These are phyloP conservation scores for Zaprionus gabonicus DNA, from an alignment of 1,140 invertebrate genomes.

Conservation along the genomic window DNA sequence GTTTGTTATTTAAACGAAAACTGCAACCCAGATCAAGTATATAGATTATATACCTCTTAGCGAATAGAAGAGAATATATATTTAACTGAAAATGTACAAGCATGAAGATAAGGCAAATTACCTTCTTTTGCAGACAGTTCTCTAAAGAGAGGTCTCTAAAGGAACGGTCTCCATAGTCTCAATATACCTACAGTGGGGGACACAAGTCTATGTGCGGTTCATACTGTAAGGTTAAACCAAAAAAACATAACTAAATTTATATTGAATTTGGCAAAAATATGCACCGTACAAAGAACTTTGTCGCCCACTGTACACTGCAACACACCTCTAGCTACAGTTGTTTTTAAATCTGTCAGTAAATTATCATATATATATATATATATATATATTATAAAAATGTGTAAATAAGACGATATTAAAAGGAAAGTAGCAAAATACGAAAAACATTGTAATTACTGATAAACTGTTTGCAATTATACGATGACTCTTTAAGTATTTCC, in stretches of 20 bases:
- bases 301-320: background rate
- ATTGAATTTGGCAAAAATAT: background rate
- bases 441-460: background rate
- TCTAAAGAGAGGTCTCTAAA: too few relatives aligned
- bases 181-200: too few relatives aligned
- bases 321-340: background rate
- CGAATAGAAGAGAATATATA: constrained; percentile 5
- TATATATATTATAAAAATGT: background rate
- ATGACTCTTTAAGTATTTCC: too few relatives aligned
- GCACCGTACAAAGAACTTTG: background rate
- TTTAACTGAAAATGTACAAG: constrained; percentile 24
- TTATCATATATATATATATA: background rate
- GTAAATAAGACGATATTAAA: background rate
- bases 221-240: too few relatives aligned
- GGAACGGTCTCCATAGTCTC: too few relatives aligned
- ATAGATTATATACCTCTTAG: constrained; percentile 7
- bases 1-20: constrained; percentile 6
- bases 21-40: constrained; percentile 6
- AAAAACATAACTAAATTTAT: too few relatives aligned
- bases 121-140: background rate
- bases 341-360: background rate
- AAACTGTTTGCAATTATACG: background rate
- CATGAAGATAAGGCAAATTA: background rate
- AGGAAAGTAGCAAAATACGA: background rate
- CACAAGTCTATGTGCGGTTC: too few relatives aligned